Evolutionary conservation across 2,888 invertebrate species (phyloP), one percentile per base, ranked within the genome.

Genomic region (Machimus atricapillus): DNA sequence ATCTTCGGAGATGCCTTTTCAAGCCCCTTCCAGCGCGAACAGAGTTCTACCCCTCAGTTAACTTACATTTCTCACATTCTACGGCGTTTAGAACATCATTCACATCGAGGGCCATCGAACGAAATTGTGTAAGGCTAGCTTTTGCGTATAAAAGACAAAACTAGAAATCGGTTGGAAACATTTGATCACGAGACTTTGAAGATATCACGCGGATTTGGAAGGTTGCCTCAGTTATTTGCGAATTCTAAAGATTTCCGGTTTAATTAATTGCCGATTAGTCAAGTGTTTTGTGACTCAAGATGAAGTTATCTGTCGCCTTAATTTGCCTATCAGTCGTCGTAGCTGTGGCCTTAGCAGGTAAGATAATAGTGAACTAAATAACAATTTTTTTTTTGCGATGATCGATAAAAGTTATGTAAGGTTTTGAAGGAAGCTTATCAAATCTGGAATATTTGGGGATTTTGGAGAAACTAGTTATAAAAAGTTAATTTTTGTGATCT

Each of bases 291-390:
- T 37, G 85, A 1, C 27, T 9, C n/a, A 81, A 43, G 37, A 87
- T 87, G 87, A 87, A 87, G 46, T 46, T 66, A n/a, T 77, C 76
- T 77, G 27, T 73, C 76, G 86, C 81, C 46, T 76, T 34, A 66
- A 66, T 87, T 58, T n/a, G 74, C n/a, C 46, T 87, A 23, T 74
- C 77, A 31, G n/a, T 77, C 19, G 82, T 58, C 40, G 56, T 87
- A 9, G 66, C 40, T n/a, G 82, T 40, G 16, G 78, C 77, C 6
- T 56, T 56, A 6, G 86, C 87, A 87, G 87, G 87, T 87, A 87
- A 85, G 34, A 58, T 23, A 58, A 9, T 58, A 12, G 9, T 58
- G 58, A 9, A 58, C 58, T 23, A 58, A 58, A 58, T 58, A 58
- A 58, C 58, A 58, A 58, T 58, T 58, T 58, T 58, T 58, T 43